phyloP scores from a whole-genome alignment of 2,113 vertebrate species.

The Phocoena phocoena region DNA sequence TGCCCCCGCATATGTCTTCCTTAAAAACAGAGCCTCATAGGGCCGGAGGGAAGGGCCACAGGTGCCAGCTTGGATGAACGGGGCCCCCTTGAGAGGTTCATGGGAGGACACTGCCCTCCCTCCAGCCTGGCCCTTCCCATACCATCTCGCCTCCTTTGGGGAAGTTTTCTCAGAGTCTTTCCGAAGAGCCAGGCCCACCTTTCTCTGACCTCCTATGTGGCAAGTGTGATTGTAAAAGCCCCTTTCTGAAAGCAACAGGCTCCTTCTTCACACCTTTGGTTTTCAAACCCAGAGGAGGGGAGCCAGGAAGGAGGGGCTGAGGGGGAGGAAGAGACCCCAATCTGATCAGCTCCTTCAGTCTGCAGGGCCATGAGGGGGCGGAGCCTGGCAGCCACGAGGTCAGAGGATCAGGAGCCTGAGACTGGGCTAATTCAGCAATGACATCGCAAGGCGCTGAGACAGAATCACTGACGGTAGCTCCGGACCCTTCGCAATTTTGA shows the following conservation, averaged over 20 bases:
- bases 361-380: rapidly evolving
- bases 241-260: neutral
- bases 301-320: neutral
- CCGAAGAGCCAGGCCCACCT: neutral
- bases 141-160: neutral
- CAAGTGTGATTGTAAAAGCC: neutral
- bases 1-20: neutral
- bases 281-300: neutral
- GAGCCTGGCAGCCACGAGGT: neutral
- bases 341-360: neutral
- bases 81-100: neutral
- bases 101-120: neutral
- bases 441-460: neutral
- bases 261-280: neutral
- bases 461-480: neutral
- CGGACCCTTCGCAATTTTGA: neutral
- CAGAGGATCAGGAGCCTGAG: neutral
- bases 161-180: neutral
- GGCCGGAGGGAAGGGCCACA: neutral
- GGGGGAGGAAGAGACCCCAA: too few relatives aligned
- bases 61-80: neutral
- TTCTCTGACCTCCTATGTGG: neutral
- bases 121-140: neutral
- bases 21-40: neutral
- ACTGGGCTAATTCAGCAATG: neutral